Percentiles rank a stretch among this genome's conserved stretches.
Evolutionary conservation across 2,797 vertebrate genomes (phyloP).

Genomic region (Mastacembelus armatus): DNA sequence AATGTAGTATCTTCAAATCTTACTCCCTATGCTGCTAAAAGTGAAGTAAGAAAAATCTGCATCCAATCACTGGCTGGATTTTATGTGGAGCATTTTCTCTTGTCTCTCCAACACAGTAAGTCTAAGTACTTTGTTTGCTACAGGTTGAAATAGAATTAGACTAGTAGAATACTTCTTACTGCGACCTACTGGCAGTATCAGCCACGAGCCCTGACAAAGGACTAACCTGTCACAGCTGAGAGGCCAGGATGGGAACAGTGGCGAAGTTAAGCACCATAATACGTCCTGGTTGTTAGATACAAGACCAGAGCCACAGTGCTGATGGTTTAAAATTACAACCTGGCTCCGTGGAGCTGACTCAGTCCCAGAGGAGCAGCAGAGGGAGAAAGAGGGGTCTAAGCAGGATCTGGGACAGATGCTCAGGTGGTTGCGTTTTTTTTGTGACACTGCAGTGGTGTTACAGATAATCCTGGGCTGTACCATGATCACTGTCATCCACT

Average conservation of each 20-base stretch:
- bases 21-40: not conserved
- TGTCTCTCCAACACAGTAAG: not conserved
- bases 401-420: not conserved
- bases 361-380: not conserved
- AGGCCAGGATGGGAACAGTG: not conserved
- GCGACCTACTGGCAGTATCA: conserved; percentile 3
- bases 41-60: not conserved
- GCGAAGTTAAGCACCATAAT: conserved; percentile 10
- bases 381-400: not conserved
- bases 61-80: not conserved
- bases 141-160: conserved; percentile 30
- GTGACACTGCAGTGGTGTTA: not conserved
- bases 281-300: conserved; percentile 23
- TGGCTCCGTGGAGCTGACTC: conserved; percentile 5
- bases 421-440: conserved; percentile 6
- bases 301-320: not conserved
- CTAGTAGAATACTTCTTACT: not conserved
- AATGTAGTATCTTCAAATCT: not conserved
- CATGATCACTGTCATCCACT: not conserved
- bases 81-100: not conserved
- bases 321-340: conserved; percentile 15
- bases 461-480: not conserved
- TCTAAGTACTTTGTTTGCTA: too few species aligned
- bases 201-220: conserved; percentile 13
- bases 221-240: conserved; percentile 18